Evolutionary conservation across 2,888 invertebrate genomes (phyloP).

Genomic region (Girardia tigrina): DNA sequence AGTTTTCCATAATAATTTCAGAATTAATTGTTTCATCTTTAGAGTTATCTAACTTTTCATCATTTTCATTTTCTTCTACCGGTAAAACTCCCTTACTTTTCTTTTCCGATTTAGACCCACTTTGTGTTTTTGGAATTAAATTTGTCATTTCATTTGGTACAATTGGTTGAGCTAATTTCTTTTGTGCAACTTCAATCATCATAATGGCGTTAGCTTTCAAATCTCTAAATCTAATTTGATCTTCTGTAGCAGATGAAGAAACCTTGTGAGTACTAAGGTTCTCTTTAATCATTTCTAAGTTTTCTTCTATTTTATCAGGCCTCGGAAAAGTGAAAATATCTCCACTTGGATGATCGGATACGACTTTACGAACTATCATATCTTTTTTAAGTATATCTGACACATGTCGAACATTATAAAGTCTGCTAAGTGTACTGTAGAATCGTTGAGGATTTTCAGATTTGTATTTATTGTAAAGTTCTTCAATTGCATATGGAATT

Average conservation of each 20-base stretch:
- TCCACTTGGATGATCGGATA: background rate
- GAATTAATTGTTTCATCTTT: no score
- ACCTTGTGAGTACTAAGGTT: background rate
- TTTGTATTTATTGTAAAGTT: background rate
- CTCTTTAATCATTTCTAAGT: background rate
- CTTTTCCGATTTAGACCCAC: no score
- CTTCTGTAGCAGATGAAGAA: background rate
- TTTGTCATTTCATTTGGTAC: background rate
- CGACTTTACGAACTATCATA: background rate
- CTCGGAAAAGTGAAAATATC: background rate
- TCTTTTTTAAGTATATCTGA: background rate
- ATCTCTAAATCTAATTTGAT: background rate
- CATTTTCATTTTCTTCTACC: no score
- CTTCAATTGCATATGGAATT: background rate
- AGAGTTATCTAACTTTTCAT: no score
- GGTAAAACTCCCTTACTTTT: no score
- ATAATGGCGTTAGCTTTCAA: conserved; percentile 4
- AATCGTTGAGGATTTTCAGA: conserved; percentile 12
- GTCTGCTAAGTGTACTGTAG: background rate
- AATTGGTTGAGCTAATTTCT: background rate
- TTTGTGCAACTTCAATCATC: conserved; percentile 13
- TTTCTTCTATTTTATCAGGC: background rate
- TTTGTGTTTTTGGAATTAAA: no score
- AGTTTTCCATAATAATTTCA: no score
- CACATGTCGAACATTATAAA: background rate